These are phyloP conservation scores for Acyrthosiphon pisum DNA, from an alignment of 1,140 invertebrate species.

Conservation along the genomic window DNA sequence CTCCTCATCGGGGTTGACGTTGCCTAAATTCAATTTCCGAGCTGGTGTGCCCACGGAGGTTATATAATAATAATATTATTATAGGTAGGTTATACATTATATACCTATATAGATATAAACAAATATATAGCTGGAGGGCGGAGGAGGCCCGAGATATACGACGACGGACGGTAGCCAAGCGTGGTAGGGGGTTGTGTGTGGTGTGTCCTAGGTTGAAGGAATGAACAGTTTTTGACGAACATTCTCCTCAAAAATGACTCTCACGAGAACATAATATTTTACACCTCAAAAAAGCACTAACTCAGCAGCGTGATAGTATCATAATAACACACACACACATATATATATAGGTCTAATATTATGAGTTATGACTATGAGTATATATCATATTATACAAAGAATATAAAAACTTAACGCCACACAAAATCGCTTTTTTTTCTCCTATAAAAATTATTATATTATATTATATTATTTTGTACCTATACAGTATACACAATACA, in stretches of 20 bases:
- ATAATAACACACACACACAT: neutral
- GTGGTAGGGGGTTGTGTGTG: neutral
- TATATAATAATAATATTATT: neutral
- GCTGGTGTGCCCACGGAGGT: neutral
- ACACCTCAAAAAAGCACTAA: neutral
- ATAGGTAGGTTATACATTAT: neutral
- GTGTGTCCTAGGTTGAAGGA: neutral
- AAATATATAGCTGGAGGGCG: neutral
- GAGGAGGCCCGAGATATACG: neutral
- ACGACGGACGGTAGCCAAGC: neutral
- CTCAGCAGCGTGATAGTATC: neutral
- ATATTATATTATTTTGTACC: neutral
- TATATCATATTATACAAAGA: neutral
- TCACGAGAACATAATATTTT: neutral
- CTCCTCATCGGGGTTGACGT: slow-evolving; percentile 8
- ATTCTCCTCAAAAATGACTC: neutral
- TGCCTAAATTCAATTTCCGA: slow-evolving; percentile 43
- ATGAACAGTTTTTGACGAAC: neutral
- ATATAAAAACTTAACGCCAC: neutral
- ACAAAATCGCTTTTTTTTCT: neutral
- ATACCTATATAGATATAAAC: neutral
- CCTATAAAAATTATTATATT: neutral
- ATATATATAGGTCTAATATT: neutral
- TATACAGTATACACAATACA: too few relatives aligned
- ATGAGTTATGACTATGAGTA: neutral